Evolutionary conservation across 2,113 vertebrate species (phyloP), one percentile per base, ranked within the genome.

Genomic region (Scophthalmus maximus): DNA sequence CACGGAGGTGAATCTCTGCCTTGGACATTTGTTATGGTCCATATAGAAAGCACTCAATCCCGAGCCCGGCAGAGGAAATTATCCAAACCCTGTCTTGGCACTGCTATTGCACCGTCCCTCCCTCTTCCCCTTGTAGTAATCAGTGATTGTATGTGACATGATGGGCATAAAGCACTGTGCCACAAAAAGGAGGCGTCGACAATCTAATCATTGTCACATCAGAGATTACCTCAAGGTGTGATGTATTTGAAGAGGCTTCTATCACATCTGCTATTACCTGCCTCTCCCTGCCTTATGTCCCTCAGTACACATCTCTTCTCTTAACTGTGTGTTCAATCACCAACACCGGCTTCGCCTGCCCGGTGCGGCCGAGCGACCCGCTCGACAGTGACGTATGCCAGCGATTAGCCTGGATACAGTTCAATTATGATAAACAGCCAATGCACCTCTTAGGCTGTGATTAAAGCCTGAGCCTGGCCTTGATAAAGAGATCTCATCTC

Each of bases 401-500:
- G 93, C 95, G 94, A 97, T 97, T 97, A 97, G 95, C 93, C 86
- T 82, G 92, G 94, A 95, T 95, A 95, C 94, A 95, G 95, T 95
- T 96, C 94, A 95, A 95, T 96, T 96, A 96, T 96, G 95, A 97
- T 95, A 95, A 96, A 95, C 93, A 95, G 92, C 92, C 89, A 88
- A 93, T 89, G 87, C 94, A 90, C 94, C 96, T 96, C 94, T 96
- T 97, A 96, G 96, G 94, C 93, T 88, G 90, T 97, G 96, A 97
- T 96, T 96, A 96, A 95, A 94, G 94, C 92, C 91, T 88, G 87
- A 88, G 93, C 76, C 83, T 44, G 92, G 94, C 93, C 92, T 93
- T 95, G 96, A 96, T 96, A 95, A 95, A 97, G 95, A 96, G 94
- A 95, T 94, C 94, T 94, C 95, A 95, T 96, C 94, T 95, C 95